Evolutionary conservation across 2,797 vertebrate genomes (phyloP), one percentile per base, ranked within the genome.

Genomic region (Centroberyx gerrardi): DNA sequence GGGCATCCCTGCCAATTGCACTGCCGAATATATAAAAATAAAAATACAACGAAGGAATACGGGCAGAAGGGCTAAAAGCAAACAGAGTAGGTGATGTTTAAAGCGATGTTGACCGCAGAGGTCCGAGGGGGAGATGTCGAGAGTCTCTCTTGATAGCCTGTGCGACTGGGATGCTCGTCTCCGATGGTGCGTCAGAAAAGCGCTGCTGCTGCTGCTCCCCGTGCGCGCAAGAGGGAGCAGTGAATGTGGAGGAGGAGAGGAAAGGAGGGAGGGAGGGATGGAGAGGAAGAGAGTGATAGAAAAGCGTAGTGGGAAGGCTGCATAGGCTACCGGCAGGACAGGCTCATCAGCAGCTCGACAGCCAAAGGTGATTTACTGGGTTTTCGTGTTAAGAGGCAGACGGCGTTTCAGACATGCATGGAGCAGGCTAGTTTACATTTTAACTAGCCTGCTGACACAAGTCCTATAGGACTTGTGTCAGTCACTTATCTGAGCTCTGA

Each of bases 121-220:
- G 86, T 91, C 84, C 85, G 76, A 72, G 60, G 62, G 56, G 64
- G 68, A 86, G 83, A 86, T 82, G 83, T 86, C 68, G 87, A 82
- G 56, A 73, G 85, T 83, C 63, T 80, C 74, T 83, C 74, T 72
- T 87, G 82, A 87, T 86, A 90, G 89, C 86, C 88, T 31, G 84
- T 78, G 80, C 84, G 92, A 90, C 86, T 67, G 87, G 89, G 88
- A 89, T 89, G 91, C 90, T 91, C 88, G 86, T 91, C 88, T 83
- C 83, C 60, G 86, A 85, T 77, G 92, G 88, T 93, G 94, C 94
- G 89, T 93, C 92, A 94, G 93, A 92, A 84, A 87, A 88, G 91
- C 87, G 92, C 90, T 74, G 84, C 71, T 46, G 82, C 59, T 52
- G 75, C 82, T 89, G 87, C 86, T 84, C 75, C 2, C 80, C 68